A percentile compares a stretch with the other conserved stretches of the same genome.
Evolutionary conservation across 2,113 vertebrate species (phyloP).

Genomic region (Conger conger): DNA sequence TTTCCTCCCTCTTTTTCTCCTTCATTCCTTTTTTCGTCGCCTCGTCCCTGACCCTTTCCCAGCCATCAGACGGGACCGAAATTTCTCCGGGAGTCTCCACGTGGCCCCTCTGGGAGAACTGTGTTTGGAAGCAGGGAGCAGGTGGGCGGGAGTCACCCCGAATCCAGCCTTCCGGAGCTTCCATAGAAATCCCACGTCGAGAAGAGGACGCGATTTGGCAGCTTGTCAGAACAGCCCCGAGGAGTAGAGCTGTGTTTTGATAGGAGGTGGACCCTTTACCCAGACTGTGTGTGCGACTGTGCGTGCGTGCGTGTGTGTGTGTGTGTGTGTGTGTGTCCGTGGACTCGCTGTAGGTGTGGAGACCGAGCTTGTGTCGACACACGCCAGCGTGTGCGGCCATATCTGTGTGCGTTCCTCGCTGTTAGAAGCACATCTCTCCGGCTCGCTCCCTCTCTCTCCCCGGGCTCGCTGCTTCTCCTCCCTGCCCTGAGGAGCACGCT

Average conservation of each 20-base stretch:
- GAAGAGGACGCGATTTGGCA: not conserved
- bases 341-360: constrained; percentile 15
- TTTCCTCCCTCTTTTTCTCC: constrained; percentile 9
- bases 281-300: constrained; percentile 26
- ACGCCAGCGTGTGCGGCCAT: not conserved
- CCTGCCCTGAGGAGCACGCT: constrained; percentile 70
- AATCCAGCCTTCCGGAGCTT: not conserved
- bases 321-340: not conserved
- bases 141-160: constrained; percentile 30
- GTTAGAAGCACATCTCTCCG: not conserved
- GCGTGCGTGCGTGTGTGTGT: constrained; percentile 27
- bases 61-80: constrained; percentile 65
- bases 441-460: constrained; percentile 34
- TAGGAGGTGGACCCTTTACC: not conserved
- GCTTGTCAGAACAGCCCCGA: constrained; percentile 23
- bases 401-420: constrained; percentile 15
- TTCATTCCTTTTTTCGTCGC: not conserved
- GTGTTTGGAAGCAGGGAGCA: constrained; percentile 24
- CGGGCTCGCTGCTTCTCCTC: constrained; percentile 57
- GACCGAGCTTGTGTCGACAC: not conserved
- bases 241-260: not conserved
- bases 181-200: constrained; percentile 31
- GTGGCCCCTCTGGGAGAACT: not conserved
- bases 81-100: constrained; percentile 44
- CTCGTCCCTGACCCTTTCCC: constrained; percentile 39